Evolutionary conservation across 2,888 invertebrate genomes (phyloP).

Genomic region (Muschampia plurimacula): DNA sequence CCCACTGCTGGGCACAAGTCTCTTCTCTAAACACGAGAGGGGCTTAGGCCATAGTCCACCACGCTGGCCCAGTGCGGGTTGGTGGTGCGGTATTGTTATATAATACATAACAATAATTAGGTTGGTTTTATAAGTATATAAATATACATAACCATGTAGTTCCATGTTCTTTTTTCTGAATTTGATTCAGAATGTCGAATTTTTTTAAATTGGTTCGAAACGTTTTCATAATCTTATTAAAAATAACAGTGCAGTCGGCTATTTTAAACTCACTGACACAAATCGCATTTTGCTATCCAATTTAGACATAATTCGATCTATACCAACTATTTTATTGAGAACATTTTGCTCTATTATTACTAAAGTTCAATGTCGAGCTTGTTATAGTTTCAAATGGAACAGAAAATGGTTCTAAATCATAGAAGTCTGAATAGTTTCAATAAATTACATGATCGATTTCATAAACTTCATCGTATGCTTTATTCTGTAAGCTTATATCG

Average conservation of each 20-base stretch:
- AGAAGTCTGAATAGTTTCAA: slow-evolving; percentile 8
- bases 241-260: neutral
- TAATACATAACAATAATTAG: too few species aligned
- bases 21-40: too few species aligned
- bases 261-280: neutral
- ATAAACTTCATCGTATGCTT: slow-evolving; percentile 12
- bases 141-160: neutral
- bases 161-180: neutral
- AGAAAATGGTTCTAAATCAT: neutral
- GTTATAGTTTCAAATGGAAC: slow-evolving; percentile 1
- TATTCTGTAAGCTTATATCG: neutral
- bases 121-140: too few species aligned
- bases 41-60: too few species aligned
- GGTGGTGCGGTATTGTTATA: too few species aligned
- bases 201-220: neutral
- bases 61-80: too few species aligned
- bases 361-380: neutral
- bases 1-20: too few species aligned
- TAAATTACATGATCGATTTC: slow-evolving; percentile 18
- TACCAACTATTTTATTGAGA: neutral
- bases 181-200: neutral
- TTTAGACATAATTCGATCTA: neutral
- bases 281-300: slow-evolving; percentile 6
- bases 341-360: neutral
- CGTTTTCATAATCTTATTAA: slow-evolving; percentile 8